Evolutionary conservation across 2,888 invertebrate genomes (phyloP).

Genomic region (Torymus texanus): DNA sequence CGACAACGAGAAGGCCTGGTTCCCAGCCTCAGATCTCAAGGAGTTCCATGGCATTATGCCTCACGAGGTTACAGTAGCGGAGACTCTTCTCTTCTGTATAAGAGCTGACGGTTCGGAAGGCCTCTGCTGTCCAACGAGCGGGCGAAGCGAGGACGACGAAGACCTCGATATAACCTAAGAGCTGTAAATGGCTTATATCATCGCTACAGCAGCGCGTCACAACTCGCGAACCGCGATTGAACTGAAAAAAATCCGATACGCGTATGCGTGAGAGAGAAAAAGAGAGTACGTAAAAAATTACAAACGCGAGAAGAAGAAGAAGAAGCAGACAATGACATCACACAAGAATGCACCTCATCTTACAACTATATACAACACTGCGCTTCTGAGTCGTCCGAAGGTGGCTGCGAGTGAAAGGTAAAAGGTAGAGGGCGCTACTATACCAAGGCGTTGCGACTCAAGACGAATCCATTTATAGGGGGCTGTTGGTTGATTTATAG

Average conservation of each 20-base stretch:
- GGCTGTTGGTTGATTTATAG: no score
- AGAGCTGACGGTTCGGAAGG: conserved; percentile 89
- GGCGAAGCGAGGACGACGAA: conserved; percentile 76
- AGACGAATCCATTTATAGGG: background rate
- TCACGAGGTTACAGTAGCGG: conserved; percentile 86
- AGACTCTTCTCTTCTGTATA: conserved; percentile 89
- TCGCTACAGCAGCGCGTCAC: background rate
- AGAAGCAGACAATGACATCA: no score
- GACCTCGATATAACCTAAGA: conserved; percentile 70
- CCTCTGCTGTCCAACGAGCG: conserved; percentile 85
- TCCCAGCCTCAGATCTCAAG: conserved; percentile 90
- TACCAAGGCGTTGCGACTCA: no score
- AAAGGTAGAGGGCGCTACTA: no score
- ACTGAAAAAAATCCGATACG: no score
- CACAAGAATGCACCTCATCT: no score
- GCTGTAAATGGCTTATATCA: background rate
- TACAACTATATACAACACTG: no score
- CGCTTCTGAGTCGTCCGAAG: no score
- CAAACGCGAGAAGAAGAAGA: no score
- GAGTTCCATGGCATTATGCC: conserved; percentile 93
- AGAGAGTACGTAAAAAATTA: no score
- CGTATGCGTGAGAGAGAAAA: no score
- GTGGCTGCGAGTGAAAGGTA: no score
- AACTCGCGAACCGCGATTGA: background rate
- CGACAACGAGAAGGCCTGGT: conserved; percentile 94